Percentiles rank a stretch among this genome's conserved stretches.
Conservation (phyloP, 2,797 vertebrate genomes). For the Halcyon chelicuti region DNA sequence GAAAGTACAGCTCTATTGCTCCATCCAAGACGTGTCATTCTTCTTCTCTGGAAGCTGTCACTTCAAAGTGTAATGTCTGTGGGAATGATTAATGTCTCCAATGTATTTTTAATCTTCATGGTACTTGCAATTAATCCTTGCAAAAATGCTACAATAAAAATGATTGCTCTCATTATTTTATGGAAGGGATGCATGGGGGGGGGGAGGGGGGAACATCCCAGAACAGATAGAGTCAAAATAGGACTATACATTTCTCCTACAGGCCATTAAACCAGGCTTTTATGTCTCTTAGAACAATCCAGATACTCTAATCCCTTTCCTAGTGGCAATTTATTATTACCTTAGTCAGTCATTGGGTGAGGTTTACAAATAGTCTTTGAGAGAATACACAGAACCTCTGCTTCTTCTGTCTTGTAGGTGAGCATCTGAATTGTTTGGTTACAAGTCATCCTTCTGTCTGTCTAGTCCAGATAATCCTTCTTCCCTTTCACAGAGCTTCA, state of each 20-base stretch:
- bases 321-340: background rate
- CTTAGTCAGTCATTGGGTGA: background rate
- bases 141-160: background rate
- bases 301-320: background rate
- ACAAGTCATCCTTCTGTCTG: background rate
- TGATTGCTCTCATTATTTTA: background rate
- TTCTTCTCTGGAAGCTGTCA: background rate
- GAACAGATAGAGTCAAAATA: background rate
- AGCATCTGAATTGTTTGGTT: background rate
- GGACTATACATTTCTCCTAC: background rate
- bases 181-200: background rate
- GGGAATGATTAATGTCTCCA: background rate
- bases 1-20: background rate
- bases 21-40: background rate
- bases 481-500: background rate
- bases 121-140: constrained; percentile 1
- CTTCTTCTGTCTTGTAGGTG: background rate
- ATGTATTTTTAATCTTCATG: background rate
- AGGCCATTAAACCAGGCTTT: background rate
- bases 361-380: background rate
- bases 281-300: background rate
- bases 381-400: background rate
- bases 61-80: background rate
- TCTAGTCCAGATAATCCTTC: background rate
- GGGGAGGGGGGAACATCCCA: background rate